Evolutionary conservation across 2,797 vertebrate genomes (phyloP), one percentile per base, ranked within the genome.

Genomic region (Adelosebastes latens): DNA sequence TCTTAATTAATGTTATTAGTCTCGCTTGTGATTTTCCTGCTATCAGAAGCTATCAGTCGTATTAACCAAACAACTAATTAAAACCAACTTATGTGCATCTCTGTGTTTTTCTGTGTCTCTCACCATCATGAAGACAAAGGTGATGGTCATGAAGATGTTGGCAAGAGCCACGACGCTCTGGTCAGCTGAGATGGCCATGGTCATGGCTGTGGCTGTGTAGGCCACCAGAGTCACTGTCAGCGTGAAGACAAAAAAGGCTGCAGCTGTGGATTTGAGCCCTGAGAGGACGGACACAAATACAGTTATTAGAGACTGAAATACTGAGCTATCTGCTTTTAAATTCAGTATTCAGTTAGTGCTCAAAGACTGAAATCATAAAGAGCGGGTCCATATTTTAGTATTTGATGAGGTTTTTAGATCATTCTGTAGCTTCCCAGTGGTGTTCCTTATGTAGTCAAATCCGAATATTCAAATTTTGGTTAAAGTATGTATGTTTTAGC

Each of bases 51-150:
- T 8, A 55, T 53, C 20, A 22, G 2, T 52, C 9, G 29, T 13
- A 24, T 7, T 32, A 24, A 52, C 4, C 32, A 46, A 0, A 46
- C 16, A 22, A 25, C 22, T 12, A 16, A 39, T 24, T 64, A 62
- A 12, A 52, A 14, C 6, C 10, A 8, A 29, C 36, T 29, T 2
- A 5, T 20, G 55, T 46, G 14, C 24, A 6, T 46, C 6, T 64
- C 14, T 20, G 46, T 27, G 29, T 46, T 65, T 7, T 49, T 46
- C 25, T 62, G 7, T 0, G 10, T 72, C 18, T 69, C 97, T 97
- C 90, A 97, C 98, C 95, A 97, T 98, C 98, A 99, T 99, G 74
- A 98, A 97, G 77, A 98, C 94, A 75, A 99, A 98, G 2, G 75
- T 5, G 39, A 99, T 95, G 27, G 96, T 97, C 93, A 96, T 93